Evolutionary conservation across 2,888 invertebrate genomes (phyloP), one percentile per base, ranked within the genome.

Genomic region (Caenorhabditis wallacei): DNA sequence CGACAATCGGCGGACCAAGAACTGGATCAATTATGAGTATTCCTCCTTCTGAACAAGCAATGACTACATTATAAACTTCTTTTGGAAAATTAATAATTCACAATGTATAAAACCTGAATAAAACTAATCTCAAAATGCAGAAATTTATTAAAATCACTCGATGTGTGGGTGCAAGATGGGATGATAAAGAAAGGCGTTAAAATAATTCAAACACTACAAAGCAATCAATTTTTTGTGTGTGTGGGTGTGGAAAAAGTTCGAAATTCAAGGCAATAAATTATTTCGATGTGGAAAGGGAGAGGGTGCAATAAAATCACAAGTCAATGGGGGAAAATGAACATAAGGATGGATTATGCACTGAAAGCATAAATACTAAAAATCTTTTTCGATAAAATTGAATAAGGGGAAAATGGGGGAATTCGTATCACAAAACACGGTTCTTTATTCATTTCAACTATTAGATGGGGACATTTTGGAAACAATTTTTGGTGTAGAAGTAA

Each of bases 211-310:
- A 71, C 61, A 71, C 57, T 57, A 70, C 20, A 53, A 46, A 70
- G 59, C 57, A 48, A 48, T n/a, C n/a, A n/a, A n/a, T 30, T 30
- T 30, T 30, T 30, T 30, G n/a, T n/a, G n/a, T n/a, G n/a, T 40
- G 40, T 48, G 30, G 40, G 40, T 24, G 26, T 2, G 18, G n/a
- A 51, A 35, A 22, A 13, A 35, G 11, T 43, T 24, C n/a, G 24
- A 35, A 76, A 76, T 69, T 53, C 20, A 53, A 76, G 68, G 54
- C 68, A 76, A 76, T 76, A 76, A 76, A 61, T 76, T 76, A 76
- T 76, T 43, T 69, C 66, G 22, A 46, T 66, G 63, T 53, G 61
- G 18, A 22, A 20, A 18, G 48, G 24, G n/a, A 59, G 24, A 37
- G n/a, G 51, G 20, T 61, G 53, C 51, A 40, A 20, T 48, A 74